phyloP scores from a whole-genome alignment of 2,888 invertebrate species.

The Fabriciana adippe region DNA sequence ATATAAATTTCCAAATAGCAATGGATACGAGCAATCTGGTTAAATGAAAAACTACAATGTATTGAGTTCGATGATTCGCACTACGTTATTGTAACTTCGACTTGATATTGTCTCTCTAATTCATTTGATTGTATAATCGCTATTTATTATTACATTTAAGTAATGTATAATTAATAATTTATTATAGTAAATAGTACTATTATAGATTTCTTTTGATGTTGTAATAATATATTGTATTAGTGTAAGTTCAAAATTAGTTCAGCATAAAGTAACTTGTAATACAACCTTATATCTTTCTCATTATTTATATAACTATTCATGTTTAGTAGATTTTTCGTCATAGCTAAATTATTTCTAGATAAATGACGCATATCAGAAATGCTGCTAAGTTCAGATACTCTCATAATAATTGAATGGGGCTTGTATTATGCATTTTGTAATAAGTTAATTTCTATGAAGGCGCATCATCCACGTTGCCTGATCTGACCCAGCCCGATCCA shows the following conservation, averaged over 20 bases:
- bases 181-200: constrained; percentile 74
- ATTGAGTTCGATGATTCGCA: background rate
- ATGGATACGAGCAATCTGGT: background rate
- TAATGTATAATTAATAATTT: constrained; percentile 79
- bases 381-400: constrained; percentile 60
- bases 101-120: constrained; percentile 80
- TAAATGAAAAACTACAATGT: constrained; percentile 3
- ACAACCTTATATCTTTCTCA: constrained; percentile 59
- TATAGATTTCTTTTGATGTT: constrained; percentile 80
- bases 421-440: constrained; percentile 74
- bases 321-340: constrained; percentile 63
- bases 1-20: background rate
- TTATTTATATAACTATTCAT: constrained; percentile 67
- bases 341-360: constrained; percentile 77
- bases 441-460: constrained; percentile 58
- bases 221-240: constrained; percentile 75
- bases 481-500: constrained; percentile 17
- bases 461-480: constrained; percentile 29
- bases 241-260: constrained; percentile 78
- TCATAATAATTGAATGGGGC: constrained; percentile 58
- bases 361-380: constrained; percentile 73
- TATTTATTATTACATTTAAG: constrained; percentile 81
- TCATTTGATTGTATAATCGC: constrained; percentile 76
- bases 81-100: constrained; percentile 49
- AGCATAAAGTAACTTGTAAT: constrained; percentile 63